Base-by-base conservation (phyloP, 1,140 invertebrate genomes). In the Phortica variegata region DNA sequence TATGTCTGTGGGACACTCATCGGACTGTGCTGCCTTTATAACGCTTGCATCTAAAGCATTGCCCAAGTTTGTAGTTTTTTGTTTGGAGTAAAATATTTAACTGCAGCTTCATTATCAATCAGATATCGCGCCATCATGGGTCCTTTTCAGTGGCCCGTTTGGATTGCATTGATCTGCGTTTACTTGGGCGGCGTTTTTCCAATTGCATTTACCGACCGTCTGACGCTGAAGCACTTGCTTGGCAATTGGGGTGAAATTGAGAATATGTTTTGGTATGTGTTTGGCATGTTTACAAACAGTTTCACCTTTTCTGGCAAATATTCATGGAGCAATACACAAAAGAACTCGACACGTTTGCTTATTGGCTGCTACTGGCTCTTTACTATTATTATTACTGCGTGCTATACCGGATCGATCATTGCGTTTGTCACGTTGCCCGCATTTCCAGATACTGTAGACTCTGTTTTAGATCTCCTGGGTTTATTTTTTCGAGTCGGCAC, bases 221-320 rank as follows among this genome's bases (percentile, higher is more conserved):
- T 85, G 39, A 83, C 82, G 0, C 61, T 88, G 3, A 75, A 72
- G 8, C 82, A 84, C 56, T 68, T 89, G 10, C 54, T 88, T 13
- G 79, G 84, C 31, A 81, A 84, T 52, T 84, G 83, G 43, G 80
- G 82, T 29, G 83, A 87, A 77, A 76, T 87, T 13, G 85, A 87
- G 69, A 86, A 87, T 52, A 87, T 87, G 84, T 87, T 87, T 65
- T 87, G 85, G 85, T 88, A 87, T 65, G 86, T 90, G 13, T 90
- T 89, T 55, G 87, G 87, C 8, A 89, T 87, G 32, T 90, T 89
- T 69, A 90, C 88, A 2, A 90, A 89, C 59, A 84, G 84, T 51
- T 88, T 90, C 51, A 84, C 84, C 3, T 87, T 89, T 58, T 79
- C 78, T 29, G 85, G 83, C 3, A 81, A 81, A 54, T 81, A 84